These are phyloP conservation scores for Zosterops hypoxanthus DNA, from an alignment of 2,113 vertebrate genomes.

Conservation along the genomic window DNA sequence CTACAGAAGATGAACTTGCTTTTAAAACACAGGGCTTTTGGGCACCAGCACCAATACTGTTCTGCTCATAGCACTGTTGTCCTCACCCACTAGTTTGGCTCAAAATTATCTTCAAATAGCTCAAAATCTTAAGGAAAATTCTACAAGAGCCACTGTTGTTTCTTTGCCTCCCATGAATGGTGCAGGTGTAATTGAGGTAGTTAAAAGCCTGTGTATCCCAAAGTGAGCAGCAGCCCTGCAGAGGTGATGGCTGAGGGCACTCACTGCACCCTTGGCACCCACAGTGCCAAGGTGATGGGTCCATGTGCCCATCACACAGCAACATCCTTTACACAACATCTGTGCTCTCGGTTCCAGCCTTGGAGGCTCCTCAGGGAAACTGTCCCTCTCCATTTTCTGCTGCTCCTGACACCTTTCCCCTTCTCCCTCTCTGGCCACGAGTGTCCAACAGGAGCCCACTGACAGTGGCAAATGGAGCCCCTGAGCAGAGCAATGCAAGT, in stretches of 20 bases:
- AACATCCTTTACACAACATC: neutral
- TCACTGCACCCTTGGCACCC: neutral
- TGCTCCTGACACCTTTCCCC: neutral
- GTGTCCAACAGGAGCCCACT: rapidly evolving
- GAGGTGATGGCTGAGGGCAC: neutral
- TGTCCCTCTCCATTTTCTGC: neutral
- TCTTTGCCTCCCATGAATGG: neutral
- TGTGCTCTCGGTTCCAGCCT: rapidly evolving
- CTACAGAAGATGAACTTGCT: neutral
- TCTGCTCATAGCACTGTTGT: neutral
- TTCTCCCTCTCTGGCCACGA: rapidly evolving
- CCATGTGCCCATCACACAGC: neutral
- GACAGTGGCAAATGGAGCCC: rapidly evolving
- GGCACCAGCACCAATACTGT: rapidly evolving
- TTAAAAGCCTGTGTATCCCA: neutral
- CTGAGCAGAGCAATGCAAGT: neutral
- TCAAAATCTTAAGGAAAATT: neutral
- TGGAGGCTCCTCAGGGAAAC: neutral
- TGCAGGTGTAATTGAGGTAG: rapidly evolving
- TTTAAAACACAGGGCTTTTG: neutral
- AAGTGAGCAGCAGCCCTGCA: neutral
- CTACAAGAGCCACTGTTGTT: neutral
- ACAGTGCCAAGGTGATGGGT: no score
- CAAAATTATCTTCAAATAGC: neutral
- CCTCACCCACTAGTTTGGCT: neutral